These are phyloP conservation scores for Brachirus orientalis DNA, from an alignment of 2,113 vertebrate genomes.

Conservation along the genomic window DNA sequence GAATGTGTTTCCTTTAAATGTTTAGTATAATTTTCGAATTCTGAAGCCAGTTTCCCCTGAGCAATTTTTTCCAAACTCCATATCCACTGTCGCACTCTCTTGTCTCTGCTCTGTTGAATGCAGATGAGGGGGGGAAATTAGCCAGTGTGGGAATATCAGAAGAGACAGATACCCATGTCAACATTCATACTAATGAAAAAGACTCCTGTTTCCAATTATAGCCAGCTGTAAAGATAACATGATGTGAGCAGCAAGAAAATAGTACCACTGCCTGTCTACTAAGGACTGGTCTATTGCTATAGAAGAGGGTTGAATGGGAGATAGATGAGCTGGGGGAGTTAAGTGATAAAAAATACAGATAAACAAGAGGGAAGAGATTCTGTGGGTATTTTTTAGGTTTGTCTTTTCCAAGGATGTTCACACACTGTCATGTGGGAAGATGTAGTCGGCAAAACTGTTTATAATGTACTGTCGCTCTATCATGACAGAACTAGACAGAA, in stretches of 20 bases:
- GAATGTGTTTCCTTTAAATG: neutral
- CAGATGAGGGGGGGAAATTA: slow-evolving; percentile 81
- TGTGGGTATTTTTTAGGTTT: slow-evolving; percentile 64
- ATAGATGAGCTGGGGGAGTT: slow-evolving; percentile 14
- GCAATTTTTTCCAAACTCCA: slow-evolving; percentile 15
- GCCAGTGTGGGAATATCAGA: slow-evolving; percentile 84
- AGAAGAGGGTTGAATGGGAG: neutral
- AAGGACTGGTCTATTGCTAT: slow-evolving; percentile 10
- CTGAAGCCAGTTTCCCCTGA: too few species aligned
- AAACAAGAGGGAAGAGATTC: slow-evolving; percentile 41
- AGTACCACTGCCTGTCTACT: slow-evolving; percentile 63
- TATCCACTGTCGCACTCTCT: slow-evolving; percentile 40
- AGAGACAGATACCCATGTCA: slow-evolving; percentile 87
- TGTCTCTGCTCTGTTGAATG: slow-evolving; percentile 60
- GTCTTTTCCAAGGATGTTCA: slow-evolving; percentile 63
- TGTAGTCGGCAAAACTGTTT: slow-evolving; percentile 1
- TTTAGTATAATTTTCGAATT: neutral
- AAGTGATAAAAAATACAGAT: slow-evolving; percentile 72
- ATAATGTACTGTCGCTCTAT: slow-evolving; percentile 22
- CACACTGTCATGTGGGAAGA: slow-evolving; percentile 44
- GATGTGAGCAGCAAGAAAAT: slow-evolving; percentile 75
- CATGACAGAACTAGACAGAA: slow-evolving; percentile 22
- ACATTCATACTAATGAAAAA: slow-evolving; percentile 83
- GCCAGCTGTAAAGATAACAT: slow-evolving; percentile 84
- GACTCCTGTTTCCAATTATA: slow-evolving; percentile 88